A percentile compares a stretch with the other conserved stretches of the same genome.
Evolutionary conservation across 2,113 vertebrate genomes (phyloP).

Genomic region (Anarhynchus alexandrinus): DNA sequence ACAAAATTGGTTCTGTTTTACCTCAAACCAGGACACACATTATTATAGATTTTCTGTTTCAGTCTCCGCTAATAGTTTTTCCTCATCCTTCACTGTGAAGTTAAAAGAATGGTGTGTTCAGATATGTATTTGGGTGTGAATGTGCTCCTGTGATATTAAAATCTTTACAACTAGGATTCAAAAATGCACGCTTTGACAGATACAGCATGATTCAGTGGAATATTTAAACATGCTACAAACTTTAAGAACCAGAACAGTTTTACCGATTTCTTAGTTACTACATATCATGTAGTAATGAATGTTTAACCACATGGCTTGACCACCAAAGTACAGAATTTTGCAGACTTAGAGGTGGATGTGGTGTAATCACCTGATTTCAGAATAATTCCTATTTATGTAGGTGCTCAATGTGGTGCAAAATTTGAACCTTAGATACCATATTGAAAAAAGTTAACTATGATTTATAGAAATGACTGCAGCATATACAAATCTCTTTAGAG

Average conservation of each 20-base stretch:
- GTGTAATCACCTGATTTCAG: neutral
- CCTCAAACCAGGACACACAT: too few relatives aligned
- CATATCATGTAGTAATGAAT: neutral
- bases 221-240: neutral
- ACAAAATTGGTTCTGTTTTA: too few relatives aligned
- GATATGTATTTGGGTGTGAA: neutral
- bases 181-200: neutral
- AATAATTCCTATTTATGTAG: neutral
- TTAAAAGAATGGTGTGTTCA: neutral
- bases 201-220: accelerated
- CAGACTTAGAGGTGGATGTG: neutral
- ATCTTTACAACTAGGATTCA: neutral
- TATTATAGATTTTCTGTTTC: neutral
- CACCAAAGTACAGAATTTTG: neutral
- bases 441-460: neutral
- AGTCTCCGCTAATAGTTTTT: neutral
- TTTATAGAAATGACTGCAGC: neutral
- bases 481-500: neutral
- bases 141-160: neutral
- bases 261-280: neutral
- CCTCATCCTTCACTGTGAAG: neutral
- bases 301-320: neutral
- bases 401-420: neutral
- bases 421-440: neutral
- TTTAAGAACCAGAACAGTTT: neutral